phyloP scores from a whole-genome alignment of 2,888 invertebrate genomes.

The Sarcophaga rosellei region DNA sequence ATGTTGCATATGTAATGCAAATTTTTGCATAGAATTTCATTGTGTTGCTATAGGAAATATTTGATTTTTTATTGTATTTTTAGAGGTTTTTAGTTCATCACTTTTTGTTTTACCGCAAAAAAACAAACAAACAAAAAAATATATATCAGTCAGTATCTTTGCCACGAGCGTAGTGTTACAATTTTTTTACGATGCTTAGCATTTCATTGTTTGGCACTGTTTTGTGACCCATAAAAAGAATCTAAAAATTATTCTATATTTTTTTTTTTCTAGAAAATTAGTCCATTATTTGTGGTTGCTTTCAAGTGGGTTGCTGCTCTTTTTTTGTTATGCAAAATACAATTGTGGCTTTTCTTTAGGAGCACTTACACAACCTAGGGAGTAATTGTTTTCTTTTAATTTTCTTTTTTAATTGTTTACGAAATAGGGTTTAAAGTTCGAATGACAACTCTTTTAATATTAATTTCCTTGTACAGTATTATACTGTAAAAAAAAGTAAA shows the following conservation, averaged over 20 bases:
- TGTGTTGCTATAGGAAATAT: neutral
- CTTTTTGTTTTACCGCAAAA: conserved; percentile 56
- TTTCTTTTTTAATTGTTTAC: neutral
- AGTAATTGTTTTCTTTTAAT: conserved; percentile 25
- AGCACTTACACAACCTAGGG: conserved; percentile 20
- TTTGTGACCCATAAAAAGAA: conserved; percentile 10
- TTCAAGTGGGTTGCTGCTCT: neutral
- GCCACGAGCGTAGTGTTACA: conserved; percentile 52
- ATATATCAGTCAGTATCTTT: conserved; percentile 5
- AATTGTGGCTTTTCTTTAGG: neutral
- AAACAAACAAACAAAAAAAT: conserved; percentile 20
- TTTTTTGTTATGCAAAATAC: conserved; percentile 9
- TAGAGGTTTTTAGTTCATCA: conserved; percentile 18
- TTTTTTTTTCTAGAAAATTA: conserved; percentile 27
- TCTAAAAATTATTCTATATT: conserved; percentile 29
- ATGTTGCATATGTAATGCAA: neutral
- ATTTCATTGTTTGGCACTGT: conserved; percentile 29
- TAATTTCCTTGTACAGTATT: too few relatives aligned
- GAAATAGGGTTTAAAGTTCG: neutral
- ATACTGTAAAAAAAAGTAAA: too few relatives aligned
- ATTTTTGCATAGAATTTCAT: conserved; percentile 4
- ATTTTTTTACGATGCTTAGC: conserved; percentile 44
- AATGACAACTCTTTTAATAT: too few relatives aligned
- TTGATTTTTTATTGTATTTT: conserved; percentile 56
- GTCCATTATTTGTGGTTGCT: conserved; percentile 39